A percentile compares a stretch with the other conserved stretches of the same genome.
phyloP scores from a whole-genome alignment of 2,888 invertebrate species.

The Drosophila birchii region DNA sequence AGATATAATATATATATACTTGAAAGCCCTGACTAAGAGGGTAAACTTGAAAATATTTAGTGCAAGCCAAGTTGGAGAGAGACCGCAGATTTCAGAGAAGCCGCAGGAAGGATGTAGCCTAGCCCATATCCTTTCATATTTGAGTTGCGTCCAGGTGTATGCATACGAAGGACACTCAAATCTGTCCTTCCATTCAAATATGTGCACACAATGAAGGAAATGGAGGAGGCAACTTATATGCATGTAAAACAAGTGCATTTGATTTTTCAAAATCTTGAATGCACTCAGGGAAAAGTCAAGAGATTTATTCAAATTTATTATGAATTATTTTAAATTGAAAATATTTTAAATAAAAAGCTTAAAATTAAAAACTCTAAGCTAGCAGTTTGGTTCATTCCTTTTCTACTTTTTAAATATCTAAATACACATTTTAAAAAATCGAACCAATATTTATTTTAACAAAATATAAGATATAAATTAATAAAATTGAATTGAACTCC shows the following conservation, averaged over 20 bases:
- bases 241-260: constrained; percentile 9
- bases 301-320: not conserved
- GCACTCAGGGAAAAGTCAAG: not conserved
- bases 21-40: not conserved
- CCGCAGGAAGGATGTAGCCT: constrained; percentile 8
- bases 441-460: not conserved
- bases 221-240: not conserved
- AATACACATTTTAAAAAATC: not conserved
- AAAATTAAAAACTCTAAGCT: not conserved
- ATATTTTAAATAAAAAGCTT: too few species aligned
- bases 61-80: not conserved
- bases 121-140: constrained; percentile 45
- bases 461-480: not conserved
- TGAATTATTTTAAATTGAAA: too few species aligned
- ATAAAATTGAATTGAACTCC: not conserved
- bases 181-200: constrained; percentile 28
- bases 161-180: constrained; percentile 24
- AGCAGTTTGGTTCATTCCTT: not conserved
- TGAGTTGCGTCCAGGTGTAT: constrained; percentile 25
- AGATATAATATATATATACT: constrained; percentile 11
- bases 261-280: constrained; percentile 12
- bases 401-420: not conserved
- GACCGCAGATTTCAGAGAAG: constrained; percentile 30
- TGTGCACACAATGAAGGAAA: constrained; percentile 11
- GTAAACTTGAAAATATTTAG: constrained; percentile 32